A percentile compares a stretch with the other conserved stretches of the same genome.
Evolutionary conservation across 2,888 invertebrate species (phyloP).

Genomic region (Germaria angustata): DNA sequence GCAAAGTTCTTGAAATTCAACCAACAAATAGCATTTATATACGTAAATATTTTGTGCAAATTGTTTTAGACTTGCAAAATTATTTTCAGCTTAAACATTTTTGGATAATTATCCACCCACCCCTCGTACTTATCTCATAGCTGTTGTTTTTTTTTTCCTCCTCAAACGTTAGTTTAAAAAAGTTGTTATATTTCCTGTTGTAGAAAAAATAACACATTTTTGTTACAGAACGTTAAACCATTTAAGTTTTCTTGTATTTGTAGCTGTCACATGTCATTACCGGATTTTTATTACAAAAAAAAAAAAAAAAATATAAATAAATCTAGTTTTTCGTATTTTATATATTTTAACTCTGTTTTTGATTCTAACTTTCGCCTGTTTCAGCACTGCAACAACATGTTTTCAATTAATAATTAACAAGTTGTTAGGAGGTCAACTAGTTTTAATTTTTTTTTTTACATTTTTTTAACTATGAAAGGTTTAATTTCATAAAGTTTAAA

Average conservation of each 20-base stretch:
- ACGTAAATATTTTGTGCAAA: background rate
- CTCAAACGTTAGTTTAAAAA: constrained; percentile 49
- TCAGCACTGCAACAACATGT: constrained; percentile 33
- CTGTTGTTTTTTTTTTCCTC: background rate
- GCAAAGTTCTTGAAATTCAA: too few species aligned
- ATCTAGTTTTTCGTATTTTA: constrained; percentile 45
- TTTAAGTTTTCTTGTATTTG: constrained; percentile 35
- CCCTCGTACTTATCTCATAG: background rate
- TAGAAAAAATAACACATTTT: background rate
- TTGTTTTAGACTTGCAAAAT: too few species aligned
- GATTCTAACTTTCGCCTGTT: constrained; percentile 60
- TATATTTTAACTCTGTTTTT: constrained; percentile 12
- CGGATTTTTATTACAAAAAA: constrained; percentile 31
- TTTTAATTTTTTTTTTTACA: constrained; percentile 20
- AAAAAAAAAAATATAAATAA: background rate
- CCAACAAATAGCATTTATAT: too few species aligned
- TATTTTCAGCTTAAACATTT: too few species aligned
- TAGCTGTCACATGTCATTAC: constrained; percentile 39
- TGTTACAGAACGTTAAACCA: constrained; percentile 18
- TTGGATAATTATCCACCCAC: too few species aligned
- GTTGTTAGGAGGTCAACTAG: constrained; percentile 63
- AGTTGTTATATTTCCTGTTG: constrained; percentile 61
- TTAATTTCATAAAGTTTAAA: too few species aligned
- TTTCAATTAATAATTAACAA: constrained; percentile 60
- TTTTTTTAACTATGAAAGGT: background rate